Base-by-base conservation (phyloP, 2,888 invertebrate species). In the Oscheius myriophilus region DNA sequence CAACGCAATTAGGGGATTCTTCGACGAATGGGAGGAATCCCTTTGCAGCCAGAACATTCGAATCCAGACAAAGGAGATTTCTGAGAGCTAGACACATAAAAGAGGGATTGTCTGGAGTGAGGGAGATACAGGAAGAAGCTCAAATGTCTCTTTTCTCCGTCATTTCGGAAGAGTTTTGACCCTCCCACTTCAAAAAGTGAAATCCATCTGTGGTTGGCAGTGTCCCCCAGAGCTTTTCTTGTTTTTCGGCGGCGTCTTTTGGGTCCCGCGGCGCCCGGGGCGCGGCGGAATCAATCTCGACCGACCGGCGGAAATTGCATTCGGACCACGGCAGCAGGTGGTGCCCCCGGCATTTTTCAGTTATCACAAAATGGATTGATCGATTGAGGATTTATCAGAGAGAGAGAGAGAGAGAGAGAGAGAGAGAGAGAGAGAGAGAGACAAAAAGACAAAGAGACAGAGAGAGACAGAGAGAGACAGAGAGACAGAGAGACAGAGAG, bases 281-380 rank as follows among this genome's bases (percentile, higher is more conserved):
- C 33, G 54, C 26, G 33, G 33, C 21, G 21, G 54, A 54, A 54
- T 54, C 54, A 54, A 54, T 54, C 54, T 25, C 18, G 53, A 23
- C 33, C 33, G 4, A 33, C 4, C 3, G 33, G 16, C 54, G 54
- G 54, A 54, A 54, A 54, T 54, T 54, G 54, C 54, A 54, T 54
- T 54, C n/a, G 54, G 21, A 9, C 33, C 54, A 54, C 25, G 21
- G 25, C 25, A 6, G 26, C 54, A 54, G 54, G 54, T 54, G 54
- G 14, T 21, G 53, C 6, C 2, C 54, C 54, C 25, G 54, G 54
- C 25, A 26, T 23, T 46, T 21, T 46, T 46, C 25, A 33, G 33
- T 54, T 54, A 54, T 54, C 54, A 54, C 54, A 54, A 54, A 3
- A 46, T 3, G 46, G 11, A 21, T 18, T 18, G 46, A 46, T 54